A percentile compares a stretch with the other conserved stretches of the same genome.
These are phyloP conservation scores for Phycodurus eques DNA, from an alignment of 2,113 vertebrate genomes.

Conservation along the genomic window DNA sequence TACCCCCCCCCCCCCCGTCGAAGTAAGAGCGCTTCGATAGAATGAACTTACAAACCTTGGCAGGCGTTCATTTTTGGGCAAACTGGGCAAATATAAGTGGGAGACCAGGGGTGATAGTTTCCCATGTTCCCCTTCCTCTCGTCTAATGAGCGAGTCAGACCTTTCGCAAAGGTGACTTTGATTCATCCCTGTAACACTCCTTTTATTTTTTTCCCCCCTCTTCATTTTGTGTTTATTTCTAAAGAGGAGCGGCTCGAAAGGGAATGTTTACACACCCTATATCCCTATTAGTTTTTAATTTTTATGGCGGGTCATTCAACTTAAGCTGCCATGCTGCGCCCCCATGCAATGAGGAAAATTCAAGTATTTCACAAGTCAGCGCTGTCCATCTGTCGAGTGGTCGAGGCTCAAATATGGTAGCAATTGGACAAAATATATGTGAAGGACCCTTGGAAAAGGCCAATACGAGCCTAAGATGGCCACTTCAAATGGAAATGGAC, in stretches of 20 bases:
- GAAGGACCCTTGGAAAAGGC: too few relatives aligned
- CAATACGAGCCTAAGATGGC: too few relatives aligned
- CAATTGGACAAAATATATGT: too few relatives aligned
- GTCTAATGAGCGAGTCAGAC: slow-evolving; percentile 52
- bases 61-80: slow-evolving; percentile 33
- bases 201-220: not conserved
- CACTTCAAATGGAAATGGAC: too few relatives aligned
- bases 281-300: too few relatives aligned
- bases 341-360: too few relatives aligned
- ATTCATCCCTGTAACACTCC: slow-evolving; percentile 39
- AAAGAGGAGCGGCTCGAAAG: not conserved
- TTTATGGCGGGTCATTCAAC: too few relatives aligned
- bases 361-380: too few relatives aligned
- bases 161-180: slow-evolving; percentile 63
- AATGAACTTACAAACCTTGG: slow-evolving; percentile 8
- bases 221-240: not conserved
- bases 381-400: too few relatives aligned
- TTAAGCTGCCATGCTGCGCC: too few relatives aligned
- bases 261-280: not conserved
- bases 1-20: not conserved
- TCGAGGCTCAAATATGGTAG: too few relatives aligned
- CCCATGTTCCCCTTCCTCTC: slow-evolving; percentile 24
- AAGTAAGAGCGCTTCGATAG: slow-evolving; percentile 6
- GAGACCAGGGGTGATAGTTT: slow-evolving; percentile 40
- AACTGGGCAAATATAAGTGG: slow-evolving; percentile 26